A percentile compares a stretch with the other conserved stretches of the same genome.
Evolutionary conservation across 2,113 vertebrate genomes (phyloP).

Genomic region (Platichthys flesus): DNA sequence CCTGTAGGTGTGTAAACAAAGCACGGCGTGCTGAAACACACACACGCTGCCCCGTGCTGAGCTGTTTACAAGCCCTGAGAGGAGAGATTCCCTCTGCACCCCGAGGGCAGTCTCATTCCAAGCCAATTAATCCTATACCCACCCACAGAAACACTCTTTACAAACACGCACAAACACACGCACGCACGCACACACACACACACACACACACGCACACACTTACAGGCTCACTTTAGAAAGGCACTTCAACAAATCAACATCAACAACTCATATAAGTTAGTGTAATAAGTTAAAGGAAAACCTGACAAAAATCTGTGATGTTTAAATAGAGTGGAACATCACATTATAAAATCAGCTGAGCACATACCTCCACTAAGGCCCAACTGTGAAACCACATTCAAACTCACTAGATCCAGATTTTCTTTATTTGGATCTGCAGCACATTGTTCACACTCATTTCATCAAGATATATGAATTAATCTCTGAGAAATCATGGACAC

Average conservation of each 20-base stretch:
- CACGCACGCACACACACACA: neutral
- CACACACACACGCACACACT: neutral
- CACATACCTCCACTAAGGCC: too few relatives aligned
- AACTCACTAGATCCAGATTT: too few relatives aligned
- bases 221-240: too few relatives aligned
- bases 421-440: too few relatives aligned
- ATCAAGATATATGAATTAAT: too few relatives aligned
- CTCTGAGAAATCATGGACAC: too few relatives aligned
- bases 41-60: conserved; percentile 43
- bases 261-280: neutral
- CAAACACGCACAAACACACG: neutral
- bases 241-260: neutral
- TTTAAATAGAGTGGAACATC: too few relatives aligned
- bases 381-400: too few relatives aligned
- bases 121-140: conserved; percentile 30
- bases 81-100: conserved; percentile 53
- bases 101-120: conserved; percentile 41
- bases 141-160: neutral
- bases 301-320: too few relatives aligned
- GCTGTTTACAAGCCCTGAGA: conserved; percentile 62
- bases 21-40: conserved; percentile 14
- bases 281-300: too few relatives aligned
- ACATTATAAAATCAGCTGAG: too few relatives aligned
- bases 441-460: too few relatives aligned
- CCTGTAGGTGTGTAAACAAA: conserved; percentile 48